Evolutionary conservation across 1,140 invertebrate species (phyloP).

Genomic region (Coptotermes formosanus): DNA sequence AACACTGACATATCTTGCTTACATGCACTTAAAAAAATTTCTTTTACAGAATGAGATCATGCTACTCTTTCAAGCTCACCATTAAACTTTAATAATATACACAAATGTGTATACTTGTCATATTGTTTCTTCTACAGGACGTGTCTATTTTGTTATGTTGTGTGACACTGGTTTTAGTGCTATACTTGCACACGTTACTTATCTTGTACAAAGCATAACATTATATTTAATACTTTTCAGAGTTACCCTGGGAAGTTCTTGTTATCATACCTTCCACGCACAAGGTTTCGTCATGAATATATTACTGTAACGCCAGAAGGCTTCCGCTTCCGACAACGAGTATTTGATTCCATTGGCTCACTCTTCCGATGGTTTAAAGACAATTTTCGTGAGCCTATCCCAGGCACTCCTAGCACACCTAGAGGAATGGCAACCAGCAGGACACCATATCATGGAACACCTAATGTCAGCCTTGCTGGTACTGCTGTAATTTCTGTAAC

Average conservation of each 20-base stretch:
- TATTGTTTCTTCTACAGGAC: no score
- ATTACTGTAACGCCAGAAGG: constrained; percentile 90
- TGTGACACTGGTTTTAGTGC: not conserved
- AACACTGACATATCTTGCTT: no score
- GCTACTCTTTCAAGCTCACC: no score
- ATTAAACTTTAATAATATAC: no score
- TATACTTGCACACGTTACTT: not conserved
- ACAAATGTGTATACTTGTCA: no score
- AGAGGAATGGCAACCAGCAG: constrained; percentile 57
- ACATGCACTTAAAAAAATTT: no score
- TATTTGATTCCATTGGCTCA: constrained; percentile 80
- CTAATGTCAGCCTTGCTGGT: constrained; percentile 53
- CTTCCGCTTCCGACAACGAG: constrained; percentile 84
- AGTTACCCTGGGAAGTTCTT: constrained; percentile 94
- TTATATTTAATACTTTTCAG: constrained; percentile 40
- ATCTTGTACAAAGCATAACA: not conserved
- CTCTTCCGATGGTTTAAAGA: constrained; percentile 97
- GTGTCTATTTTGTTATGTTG: not conserved
- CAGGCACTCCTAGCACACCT: constrained; percentile 73
- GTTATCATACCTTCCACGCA: constrained; percentile 87
- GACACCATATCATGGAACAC: constrained; percentile 65
- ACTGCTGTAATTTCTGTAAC: not conserved
- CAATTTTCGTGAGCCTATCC: constrained; percentile 90
- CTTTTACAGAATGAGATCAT: no score
- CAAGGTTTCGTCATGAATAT: constrained; percentile 84